Evolutionary conservation across 1,140 invertebrate species (phyloP), one percentile per base, ranked within the genome.

Genomic region (Littorina saxatilis): DNA sequence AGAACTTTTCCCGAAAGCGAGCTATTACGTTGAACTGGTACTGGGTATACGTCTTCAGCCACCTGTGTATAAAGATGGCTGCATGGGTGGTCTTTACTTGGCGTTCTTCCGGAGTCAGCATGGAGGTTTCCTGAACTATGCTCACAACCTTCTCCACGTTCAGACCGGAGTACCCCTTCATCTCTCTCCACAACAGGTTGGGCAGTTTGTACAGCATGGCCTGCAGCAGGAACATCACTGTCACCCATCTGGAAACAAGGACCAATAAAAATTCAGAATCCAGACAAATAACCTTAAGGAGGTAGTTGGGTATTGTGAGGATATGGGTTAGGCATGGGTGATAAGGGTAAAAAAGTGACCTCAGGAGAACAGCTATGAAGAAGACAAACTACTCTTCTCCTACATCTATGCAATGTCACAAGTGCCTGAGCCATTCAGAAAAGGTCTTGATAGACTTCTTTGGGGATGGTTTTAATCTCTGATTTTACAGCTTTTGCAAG

Each of bases 151-250:
- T 84, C 7, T 55, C 58, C 35, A 86, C 82, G 40, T 85, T 83
- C 7, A 87, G 80, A 75, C 90, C 90, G 23, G 88, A 91, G 47
- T 90, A 89, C 66, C 84, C 84, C 43, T 87, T 88, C n/a, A 91
- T 80, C 70, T 87, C 86, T 39, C 86, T 85, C 91, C 90, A 93
- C 5, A 93, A 35, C 58, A 90, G 81, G 55, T 88, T 86, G 13
- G 92, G 92, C 39, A 93, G 84, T 37, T 92, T 87, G 84, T 93
- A 93, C 70, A 91, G 85, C 23, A 91, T 85, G 1, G 92, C 92
- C 86, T 92, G 90, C 17, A 93, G 81, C 2, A 93, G 82, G n/a
- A 93, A 86, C 66, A 93, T 90, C 52, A 93, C 91, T 1, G 93
- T 93, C 32, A 93, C 93, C 93, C 93, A 93, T 86, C 93, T 93